Evolutionary conservation across 2,113 vertebrate species (phyloP), one percentile per base, ranked within the genome.

Genomic region (Cryptomyrus ogoouensis): DNA sequence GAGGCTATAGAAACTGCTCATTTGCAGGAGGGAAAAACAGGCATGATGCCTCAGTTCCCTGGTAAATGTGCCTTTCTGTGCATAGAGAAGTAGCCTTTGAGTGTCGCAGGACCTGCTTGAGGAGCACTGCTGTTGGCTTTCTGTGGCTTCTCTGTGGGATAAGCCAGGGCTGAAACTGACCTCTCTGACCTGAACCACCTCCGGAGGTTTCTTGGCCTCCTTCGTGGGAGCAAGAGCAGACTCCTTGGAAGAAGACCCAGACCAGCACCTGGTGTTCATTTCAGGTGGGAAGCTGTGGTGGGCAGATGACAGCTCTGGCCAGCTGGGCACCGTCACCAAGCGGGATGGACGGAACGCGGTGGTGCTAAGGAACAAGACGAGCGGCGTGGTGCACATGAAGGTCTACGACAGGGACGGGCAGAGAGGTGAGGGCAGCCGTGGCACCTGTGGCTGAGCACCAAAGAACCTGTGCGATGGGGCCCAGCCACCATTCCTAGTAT

Each of bases 271-370:
- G 49, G 15, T 53, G 27, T 52, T 52, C 47, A 8, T 94, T 94
- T 93, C 92, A 98, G 97, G 97, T 93, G 96, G 95, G 90, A 97
- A 97, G 84, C 92, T 98, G 24, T 98, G 97, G 97, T 98, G 97
- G 97, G 97, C 97, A 53, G 97, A 97, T 89, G 97, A 97, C 93
- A 96, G 96, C 44, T 94, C 95, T 89, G 96, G 96, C 88, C 97
- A 96, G 93, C 91, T 98, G 0, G 97, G 97, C 50, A 98, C 96
- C 9, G 96, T 97, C 88, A 97, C 93, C 91, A 98, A 98, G 94
- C 96, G 92, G 91, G 97, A 97, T 90, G 97, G 97, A 89, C 95
- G 95, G 88, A 97, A 96, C 66, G 93, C 95, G 44, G 93, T 93
- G 1, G 94, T 97, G 27, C 93, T 97, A 13, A 46, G 97, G 77